A percentile compares a stretch with the other conserved stretches of the same genome.
Conservation (phyloP, 2,113 vertebrate genomes). For the Pionites leucogaster region DNA sequence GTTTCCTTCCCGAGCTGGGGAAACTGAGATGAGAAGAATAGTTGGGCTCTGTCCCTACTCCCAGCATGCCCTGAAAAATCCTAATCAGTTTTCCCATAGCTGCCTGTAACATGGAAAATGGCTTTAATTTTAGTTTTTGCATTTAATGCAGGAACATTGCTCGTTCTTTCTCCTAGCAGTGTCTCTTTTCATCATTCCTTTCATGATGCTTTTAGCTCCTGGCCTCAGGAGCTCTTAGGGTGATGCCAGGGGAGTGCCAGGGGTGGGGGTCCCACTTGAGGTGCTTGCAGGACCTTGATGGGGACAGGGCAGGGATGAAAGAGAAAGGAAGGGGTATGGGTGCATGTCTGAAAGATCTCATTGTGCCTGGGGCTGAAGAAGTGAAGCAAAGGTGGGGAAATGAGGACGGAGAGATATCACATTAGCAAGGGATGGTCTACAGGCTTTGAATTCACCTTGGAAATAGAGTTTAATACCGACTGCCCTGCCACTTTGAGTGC, state of each 20-base stretch:
- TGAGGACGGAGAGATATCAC: neutral
- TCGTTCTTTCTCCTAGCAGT: neutral
- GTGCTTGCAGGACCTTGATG: neutral
- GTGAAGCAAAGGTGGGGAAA: neutral
- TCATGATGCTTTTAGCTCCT: neutral
- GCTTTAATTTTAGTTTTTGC: neutral
- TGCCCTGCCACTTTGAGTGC: neutral
- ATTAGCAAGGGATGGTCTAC: neutral
- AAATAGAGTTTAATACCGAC: neutral
- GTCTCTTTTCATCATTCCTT: neutral
- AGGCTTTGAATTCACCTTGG: neutral
- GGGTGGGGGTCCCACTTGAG: neutral
- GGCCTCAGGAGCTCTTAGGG: neutral
- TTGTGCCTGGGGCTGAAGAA: neutral
- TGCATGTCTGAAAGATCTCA: neutral
- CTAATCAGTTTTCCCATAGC: neutral
- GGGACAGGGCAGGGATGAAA: neutral
- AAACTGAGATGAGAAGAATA: neutral
- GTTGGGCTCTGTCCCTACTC: neutral
- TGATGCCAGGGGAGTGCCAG: neutral
- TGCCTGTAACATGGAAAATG: neutral
- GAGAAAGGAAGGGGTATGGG: neutral
- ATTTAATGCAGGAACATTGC: neutral
- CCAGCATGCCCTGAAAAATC: neutral
- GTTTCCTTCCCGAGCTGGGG: neutral